Evolutionary conservation across 2,113 vertebrate species (phyloP), one percentile per base, ranked within the genome.

Genomic region (Ageneiosus marmoratus): DNA sequence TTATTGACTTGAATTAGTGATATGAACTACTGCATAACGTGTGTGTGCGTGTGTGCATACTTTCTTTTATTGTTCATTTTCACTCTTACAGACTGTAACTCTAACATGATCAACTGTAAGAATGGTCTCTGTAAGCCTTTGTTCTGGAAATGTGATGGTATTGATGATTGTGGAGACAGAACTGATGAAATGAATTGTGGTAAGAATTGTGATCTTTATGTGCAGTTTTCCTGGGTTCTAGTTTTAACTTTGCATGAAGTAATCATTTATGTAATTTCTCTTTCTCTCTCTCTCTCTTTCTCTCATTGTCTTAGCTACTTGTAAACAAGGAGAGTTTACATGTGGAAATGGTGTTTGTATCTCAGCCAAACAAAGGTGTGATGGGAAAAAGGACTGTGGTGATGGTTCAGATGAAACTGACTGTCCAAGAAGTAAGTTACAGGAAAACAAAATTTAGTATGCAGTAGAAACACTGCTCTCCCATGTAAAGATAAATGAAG

Each of bases 161-260:
- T 99, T 0, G 86, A 98, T 0, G 98, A 99, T 91, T 99, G 98
- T 0, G 97, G 96, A 0, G 98, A 99, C 85, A 79, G 88, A 81
- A 96, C 96, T 0, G 98, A 99, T 0, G 98, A 99, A 88, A 67
- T 81, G 62, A 83, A 91, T 22, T 99, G 98, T 85, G 92, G 97
- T 99, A 86, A 94, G 95, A 92, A 0, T 9, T 0, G 7, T 46
- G 22, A 58, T 20, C 0, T 20, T 41, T 3, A 5, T 34, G 2
- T 20, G 7, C 0, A 6, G 22, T 3, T 24, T 32, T 53, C 34
- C 22, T 80, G 8, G 37, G 20, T 56, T 46, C 13, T 67, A 62
- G 34, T 51, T 79, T 10, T 20, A 41, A 65, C 41, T 32, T 18
- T 50, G 9, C 70, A 55, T 56, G 1, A n/a, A 44, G 37, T 46